phyloP scores from a whole-genome alignment of 2,113 vertebrate species.

The Hiodon tergisus region DNA sequence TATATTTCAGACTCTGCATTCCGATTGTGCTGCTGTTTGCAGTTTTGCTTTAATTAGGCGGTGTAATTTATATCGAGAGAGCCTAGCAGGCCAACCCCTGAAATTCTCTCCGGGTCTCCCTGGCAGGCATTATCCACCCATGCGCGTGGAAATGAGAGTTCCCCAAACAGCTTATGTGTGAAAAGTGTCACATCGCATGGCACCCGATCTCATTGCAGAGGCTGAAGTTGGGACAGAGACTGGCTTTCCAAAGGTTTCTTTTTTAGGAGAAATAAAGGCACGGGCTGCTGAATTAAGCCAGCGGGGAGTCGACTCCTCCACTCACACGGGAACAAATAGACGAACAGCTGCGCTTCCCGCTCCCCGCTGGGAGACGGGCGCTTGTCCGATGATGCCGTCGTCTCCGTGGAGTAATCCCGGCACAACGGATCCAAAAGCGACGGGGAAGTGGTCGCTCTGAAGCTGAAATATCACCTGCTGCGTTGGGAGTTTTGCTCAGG shows the following conservation, averaged over 20 bases:
- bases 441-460: too few relatives aligned
- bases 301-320: neutral
- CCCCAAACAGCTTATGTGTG: conserved; percentile 1
- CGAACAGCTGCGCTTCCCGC: too few relatives aligned
- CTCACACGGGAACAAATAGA: neutral
- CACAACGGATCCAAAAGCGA: too few relatives aligned
- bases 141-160: neutral
- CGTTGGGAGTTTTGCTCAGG: too few relatives aligned
- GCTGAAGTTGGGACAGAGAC: neutral
- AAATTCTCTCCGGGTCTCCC: neutral
- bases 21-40: neutral
- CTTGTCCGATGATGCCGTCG: too few relatives aligned
- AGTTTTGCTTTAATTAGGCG: neutral
- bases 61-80: neutral
- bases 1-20: neutral
- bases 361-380: too few relatives aligned
- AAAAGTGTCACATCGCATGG: neutral
- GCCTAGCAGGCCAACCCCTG: too few relatives aligned
- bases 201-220: neutral
- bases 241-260: neutral
- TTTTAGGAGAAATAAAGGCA: too few relatives aligned
- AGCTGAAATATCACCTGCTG: too few relatives aligned
- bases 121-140: conserved; percentile 3
- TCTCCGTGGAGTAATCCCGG: too few relatives aligned
- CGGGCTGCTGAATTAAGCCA: neutral